phyloP scores from a whole-genome alignment of 2,888 invertebrate genomes.

The Cheilosia grossa region DNA sequence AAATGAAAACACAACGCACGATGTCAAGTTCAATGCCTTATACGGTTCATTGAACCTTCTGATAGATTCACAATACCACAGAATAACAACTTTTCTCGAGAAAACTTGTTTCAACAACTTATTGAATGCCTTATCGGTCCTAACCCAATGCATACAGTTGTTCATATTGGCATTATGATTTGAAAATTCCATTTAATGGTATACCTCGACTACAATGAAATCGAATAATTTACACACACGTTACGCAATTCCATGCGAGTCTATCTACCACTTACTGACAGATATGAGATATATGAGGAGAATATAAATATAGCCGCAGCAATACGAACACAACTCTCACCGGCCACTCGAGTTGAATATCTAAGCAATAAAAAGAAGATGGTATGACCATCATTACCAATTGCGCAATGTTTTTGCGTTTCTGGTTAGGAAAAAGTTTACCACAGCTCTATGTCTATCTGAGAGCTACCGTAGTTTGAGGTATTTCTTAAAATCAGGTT shows the following conservation, averaged over 20 bases:
- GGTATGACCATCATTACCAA: conserved; percentile 62
- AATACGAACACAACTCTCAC: conserved; percentile 54
- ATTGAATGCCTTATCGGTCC: too few relatives aligned
- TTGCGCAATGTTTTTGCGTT: conserved; percentile 66
- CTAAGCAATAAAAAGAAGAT: conserved; percentile 56
- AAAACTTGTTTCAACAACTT: too few relatives aligned
- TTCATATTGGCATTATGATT: not conserved
- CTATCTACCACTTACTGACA: conserved; percentile 31
- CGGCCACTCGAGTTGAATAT: conserved; percentile 61
- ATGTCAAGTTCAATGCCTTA: conserved; percentile 5
- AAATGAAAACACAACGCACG: not conserved
- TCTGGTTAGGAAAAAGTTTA: conserved; percentile 67
- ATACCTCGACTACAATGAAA: conserved; percentile 10
- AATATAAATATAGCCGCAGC: conserved; percentile 56
- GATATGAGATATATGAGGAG: conserved; percentile 49
- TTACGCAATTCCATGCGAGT: conserved; percentile 38
- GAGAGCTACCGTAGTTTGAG: conserved; percentile 6
- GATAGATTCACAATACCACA: conserved; percentile 1
- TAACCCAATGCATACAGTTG: not conserved
- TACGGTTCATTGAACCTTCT: not conserved
- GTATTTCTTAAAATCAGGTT: conserved; percentile 51
- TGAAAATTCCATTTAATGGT: too few relatives aligned
- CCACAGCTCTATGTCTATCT: conserved; percentile 5
- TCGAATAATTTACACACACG: conserved; percentile 16
- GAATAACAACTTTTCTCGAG: not conserved